Base-by-base conservation (phyloP, 2,113 vertebrate species). In the Corydoras maculifer region DNA sequence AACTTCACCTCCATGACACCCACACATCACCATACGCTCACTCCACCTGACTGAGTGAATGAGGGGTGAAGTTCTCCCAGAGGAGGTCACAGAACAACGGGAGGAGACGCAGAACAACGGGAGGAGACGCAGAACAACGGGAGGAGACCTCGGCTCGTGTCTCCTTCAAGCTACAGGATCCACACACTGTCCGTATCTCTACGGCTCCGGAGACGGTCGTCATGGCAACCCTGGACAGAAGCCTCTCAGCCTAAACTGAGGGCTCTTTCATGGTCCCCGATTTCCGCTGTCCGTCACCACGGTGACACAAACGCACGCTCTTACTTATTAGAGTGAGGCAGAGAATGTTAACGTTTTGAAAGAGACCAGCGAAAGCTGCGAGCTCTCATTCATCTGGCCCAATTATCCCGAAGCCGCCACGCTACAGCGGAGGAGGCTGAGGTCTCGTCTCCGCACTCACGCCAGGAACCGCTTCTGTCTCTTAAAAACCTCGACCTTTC, bases 191-290 rank as follows among this genome's bases (percentile, higher is more conserved):
- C 69, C 65, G 63, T 62, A 58, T 78, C 61, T 66, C 35, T 13
- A n/a, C 31, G 32, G 57, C 77, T 66, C 61, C 66, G 53, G 60
- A 69, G 64, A 70, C 72, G 50, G 58, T 77, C 74, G 65, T 71
- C 68, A 77, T 80, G 55, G 70, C 70, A 82, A 74, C 62, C 66
- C 55, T 50, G 29, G 60, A 60, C 73, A 65, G 65, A 77, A 79
- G 73, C 60, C 63, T 67, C 69, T 66, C 48, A 62, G 72, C 69
- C 65, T 70, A 64, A 79, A 77, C 65, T 73, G 74, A 74, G 68
- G 77, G 69, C 73, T 81, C 75, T 75, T 79, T 76, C 53, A 79
- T 31, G 53, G 55, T 55, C 55, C 43, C 31, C 59, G 69, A 73
- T 59, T 49, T 53, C 59, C 63, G 58, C 63, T 54, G 60, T 64